Percentiles rank a stretch among this genome's conserved stretches.
Evolutionary conservation across 2,113 vertebrate species (phyloP).

Genomic region (Protobothrops flavoviridis): DNA sequence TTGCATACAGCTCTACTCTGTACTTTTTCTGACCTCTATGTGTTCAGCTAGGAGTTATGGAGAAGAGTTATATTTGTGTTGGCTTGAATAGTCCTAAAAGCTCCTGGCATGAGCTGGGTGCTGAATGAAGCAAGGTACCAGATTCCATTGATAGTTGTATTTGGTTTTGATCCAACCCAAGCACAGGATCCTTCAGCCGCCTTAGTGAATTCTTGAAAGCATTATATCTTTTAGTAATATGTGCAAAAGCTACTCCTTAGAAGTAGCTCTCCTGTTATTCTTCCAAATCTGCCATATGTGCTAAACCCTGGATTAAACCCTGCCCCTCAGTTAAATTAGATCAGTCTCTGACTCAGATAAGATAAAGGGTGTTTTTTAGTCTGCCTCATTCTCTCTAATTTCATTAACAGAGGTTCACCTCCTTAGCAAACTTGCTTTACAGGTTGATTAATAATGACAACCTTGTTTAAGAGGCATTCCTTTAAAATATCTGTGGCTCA

Average conservation of each 20-base stretch:
- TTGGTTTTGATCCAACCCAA: neutral
- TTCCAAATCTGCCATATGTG: neutral
- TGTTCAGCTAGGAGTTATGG: neutral
- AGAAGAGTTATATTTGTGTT: neutral
- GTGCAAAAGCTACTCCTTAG: neutral
- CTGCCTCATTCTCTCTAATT: neutral
- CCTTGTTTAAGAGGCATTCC: neutral
- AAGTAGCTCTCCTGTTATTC: neutral
- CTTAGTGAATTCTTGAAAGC: neutral
- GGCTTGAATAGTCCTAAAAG: neutral
- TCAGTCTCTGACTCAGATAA: neutral
- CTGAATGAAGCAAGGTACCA: neutral
- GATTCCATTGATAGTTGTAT: neutral
- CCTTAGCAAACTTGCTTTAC: neutral
- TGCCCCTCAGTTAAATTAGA: neutral
- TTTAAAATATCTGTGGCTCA: slow-evolving; percentile 40
- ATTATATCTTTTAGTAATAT: neutral
- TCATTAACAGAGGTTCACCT: neutral
- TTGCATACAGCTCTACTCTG: neutral
- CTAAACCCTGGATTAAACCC: neutral
- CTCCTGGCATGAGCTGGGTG: neutral
- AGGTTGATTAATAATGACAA: neutral
- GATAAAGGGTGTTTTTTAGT: neutral
- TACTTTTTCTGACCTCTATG: neutral
- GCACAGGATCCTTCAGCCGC: neutral